phyloP scores from a whole-genome alignment of 2,113 vertebrate species.

The Rostratula benghalensis region DNA sequence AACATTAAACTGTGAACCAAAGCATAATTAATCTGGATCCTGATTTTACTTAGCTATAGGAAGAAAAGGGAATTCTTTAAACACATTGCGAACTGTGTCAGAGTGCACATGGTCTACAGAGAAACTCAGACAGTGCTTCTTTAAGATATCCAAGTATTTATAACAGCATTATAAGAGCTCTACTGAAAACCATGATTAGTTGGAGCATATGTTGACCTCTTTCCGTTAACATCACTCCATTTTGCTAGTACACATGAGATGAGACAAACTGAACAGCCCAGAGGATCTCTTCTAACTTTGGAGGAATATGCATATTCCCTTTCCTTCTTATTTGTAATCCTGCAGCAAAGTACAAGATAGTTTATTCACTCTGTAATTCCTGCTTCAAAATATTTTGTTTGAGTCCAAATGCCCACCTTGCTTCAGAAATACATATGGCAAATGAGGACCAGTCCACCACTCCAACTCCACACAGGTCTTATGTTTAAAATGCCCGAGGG shows the following conservation, averaged over 20 bases:
- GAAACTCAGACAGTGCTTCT: not conserved
- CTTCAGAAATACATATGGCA: not conserved
- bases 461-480: not conserved
- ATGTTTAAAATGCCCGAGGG: not conserved
- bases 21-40: constrained; percentile 31
- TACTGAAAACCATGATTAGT: constrained; percentile 14
- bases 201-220: constrained; percentile 27
- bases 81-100: not conserved
- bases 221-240: constrained; percentile 30
- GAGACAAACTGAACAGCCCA: not conserved
- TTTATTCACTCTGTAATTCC: not conserved
- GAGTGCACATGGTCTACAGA: not conserved
- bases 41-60: not conserved
- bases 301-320: not conserved
- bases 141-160: not conserved
- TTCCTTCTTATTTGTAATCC: not conserved
- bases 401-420: not conserved
- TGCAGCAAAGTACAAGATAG: not conserved
- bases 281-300: not conserved
- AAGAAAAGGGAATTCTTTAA: not conserved
- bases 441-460: not conserved
- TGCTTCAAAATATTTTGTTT: not conserved
- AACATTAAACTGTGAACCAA: constrained; percentile 10
- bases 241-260: not conserved
- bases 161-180: not conserved